These are phyloP conservation scores for Pissodes strobi DNA, from an alignment of 1,140 invertebrate genomes.

Conservation along the genomic window DNA sequence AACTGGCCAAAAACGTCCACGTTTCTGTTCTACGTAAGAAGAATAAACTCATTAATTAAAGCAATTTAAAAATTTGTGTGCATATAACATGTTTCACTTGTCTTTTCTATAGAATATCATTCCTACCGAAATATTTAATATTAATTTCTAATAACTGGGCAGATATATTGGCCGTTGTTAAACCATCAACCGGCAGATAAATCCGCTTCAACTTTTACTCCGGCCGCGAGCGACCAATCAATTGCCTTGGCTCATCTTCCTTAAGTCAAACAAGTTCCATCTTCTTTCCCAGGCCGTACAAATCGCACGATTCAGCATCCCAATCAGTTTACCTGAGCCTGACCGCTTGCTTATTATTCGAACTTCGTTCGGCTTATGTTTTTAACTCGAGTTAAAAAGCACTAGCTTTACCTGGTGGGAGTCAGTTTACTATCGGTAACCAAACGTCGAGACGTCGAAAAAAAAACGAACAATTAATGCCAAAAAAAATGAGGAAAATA, in stretches of 20 bases:
- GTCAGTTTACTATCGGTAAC: conserved; percentile 21
- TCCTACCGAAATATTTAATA: too few species aligned
- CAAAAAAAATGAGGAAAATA: too few species aligned
- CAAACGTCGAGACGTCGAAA: background rate
- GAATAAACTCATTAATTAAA: too few species aligned
- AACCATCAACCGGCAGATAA: too few species aligned
- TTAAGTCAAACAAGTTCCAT: conserved; percentile 42
- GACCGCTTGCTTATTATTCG: conserved; percentile 22
- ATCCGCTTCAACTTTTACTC: conserved; percentile 14
- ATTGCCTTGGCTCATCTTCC: conserved; percentile 26
- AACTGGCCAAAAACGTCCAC: too few species aligned
- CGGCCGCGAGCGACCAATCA: conserved; percentile 18
- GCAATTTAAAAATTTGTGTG: too few species aligned
- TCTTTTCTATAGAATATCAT: too few species aligned
- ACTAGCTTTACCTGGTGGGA: background rate
- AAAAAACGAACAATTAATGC: background rate
- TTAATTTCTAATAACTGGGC: too few species aligned
- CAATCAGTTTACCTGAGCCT: conserved; percentile 32
- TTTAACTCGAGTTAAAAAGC: conserved; percentile 27
- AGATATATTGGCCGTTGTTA: too few species aligned
- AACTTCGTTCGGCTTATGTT: conserved; percentile 13
- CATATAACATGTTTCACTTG: too few species aligned
- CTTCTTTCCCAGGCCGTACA: conserved; percentile 29
- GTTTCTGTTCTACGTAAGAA: too few species aligned
- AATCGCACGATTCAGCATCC: conserved; percentile 28